These are phyloP conservation scores for Calliphora vicina DNA, from an alignment of 1,140 invertebrate species.

Conservation along the genomic window DNA sequence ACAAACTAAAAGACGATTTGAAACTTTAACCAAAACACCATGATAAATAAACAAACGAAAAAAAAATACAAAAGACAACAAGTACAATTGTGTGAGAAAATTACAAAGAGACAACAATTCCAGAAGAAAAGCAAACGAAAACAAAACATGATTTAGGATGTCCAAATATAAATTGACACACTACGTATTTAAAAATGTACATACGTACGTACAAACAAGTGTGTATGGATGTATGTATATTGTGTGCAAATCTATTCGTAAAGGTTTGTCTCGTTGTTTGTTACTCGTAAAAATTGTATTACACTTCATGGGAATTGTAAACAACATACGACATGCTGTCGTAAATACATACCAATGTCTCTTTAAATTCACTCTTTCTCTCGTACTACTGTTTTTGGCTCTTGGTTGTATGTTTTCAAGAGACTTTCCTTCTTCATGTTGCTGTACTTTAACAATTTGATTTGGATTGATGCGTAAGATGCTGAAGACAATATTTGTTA, in stretches of 20 bases:
- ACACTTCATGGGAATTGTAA: neutral
- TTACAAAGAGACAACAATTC: neutral
- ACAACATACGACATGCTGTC: neutral
- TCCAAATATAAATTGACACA: neutral
- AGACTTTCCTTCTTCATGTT: neutral
- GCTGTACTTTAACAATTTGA: neutral
- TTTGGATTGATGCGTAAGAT: neutral
- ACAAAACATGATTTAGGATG: constrained; percentile 13
- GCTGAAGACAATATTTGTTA: constrained; percentile 7
- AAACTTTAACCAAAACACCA: neutral
- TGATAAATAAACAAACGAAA: neutral
- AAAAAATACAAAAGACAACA: neutral
- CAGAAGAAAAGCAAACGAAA: neutral
- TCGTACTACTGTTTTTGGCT: neutral
- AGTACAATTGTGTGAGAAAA: neutral
- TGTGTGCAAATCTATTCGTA: no score
- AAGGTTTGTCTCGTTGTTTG: no score
- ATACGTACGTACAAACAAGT: no score
- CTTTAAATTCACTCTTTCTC: neutral
- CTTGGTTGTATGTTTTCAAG: neutral
- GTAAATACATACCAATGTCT: neutral
- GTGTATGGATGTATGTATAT: no score
- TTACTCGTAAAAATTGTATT: no score
- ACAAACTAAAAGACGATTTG: neutral
- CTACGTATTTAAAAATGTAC: no score